Conservation (phyloP, 2,113 vertebrate species). For the Bambusicola thoracicus region DNA sequence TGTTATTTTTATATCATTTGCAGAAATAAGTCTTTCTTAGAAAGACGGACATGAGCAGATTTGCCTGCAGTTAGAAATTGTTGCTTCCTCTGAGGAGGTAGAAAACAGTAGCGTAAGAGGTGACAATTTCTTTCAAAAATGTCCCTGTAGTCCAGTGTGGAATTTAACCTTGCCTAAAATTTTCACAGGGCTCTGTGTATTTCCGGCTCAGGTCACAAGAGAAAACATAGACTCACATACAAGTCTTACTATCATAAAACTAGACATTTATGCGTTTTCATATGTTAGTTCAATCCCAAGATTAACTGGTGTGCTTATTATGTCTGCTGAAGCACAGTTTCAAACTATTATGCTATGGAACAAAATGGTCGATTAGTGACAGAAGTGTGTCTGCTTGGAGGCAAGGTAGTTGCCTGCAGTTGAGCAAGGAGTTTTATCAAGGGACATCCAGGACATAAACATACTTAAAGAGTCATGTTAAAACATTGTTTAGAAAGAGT, state of each 20-base stretch:
- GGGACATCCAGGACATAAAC: neutral
- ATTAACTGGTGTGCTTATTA: neutral
- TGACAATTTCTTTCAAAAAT: neutral
- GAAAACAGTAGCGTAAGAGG: neutral
- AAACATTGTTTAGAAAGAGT: neutral
- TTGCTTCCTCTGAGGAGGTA: neutral
- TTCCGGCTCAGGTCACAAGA: neutral
- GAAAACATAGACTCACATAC: neutral
- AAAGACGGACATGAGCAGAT: neutral
- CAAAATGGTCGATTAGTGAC: neutral
- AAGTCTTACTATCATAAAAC: neutral
- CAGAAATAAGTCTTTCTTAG: neutral
- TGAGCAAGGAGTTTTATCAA: neutral
- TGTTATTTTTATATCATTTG: neutral
- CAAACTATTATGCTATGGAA: neutral
- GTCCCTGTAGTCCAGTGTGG: neutral
- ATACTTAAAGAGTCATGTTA: neutral
- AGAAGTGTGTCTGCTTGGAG: neutral
- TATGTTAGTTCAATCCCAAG: neutral
- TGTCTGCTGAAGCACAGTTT: neutral
- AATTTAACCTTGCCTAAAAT: neutral
- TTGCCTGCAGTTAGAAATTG: neutral
- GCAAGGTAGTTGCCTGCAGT: neutral
- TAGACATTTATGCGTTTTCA: neutral
- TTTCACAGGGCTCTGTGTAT: neutral